Percentiles rank a stretch among this genome's conserved stretches.
phyloP scores from a whole-genome alignment of 2,888 invertebrate species.

The Seira musarum region DNA sequence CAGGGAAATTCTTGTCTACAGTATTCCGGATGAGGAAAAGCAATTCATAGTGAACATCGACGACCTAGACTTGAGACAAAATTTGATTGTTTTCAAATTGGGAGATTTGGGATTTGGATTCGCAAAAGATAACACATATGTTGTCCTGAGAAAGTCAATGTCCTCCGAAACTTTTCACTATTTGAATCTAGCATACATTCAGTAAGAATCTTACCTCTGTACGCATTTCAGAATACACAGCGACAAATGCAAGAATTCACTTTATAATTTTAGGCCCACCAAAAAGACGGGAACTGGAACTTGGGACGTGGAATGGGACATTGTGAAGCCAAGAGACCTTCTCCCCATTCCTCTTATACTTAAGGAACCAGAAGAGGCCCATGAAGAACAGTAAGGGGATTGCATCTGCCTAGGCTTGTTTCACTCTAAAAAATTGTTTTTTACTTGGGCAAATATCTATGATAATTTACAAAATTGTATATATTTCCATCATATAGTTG shows the following conservation, averaged over 20 bases:
- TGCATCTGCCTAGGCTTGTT: too few species aligned
- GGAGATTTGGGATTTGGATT: conserved; percentile 53
- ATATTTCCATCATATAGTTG: too few species aligned
- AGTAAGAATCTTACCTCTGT: conserved; percentile 21
- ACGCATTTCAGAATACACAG: background rate
- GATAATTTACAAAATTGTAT: too few species aligned
- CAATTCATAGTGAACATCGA: conserved; percentile 42
- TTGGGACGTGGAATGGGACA: conserved; percentile 34
- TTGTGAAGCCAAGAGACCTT: conserved; percentile 23
- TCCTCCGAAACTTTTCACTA: conserved; percentile 27
- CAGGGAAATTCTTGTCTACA: background rate
- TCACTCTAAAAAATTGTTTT: too few species aligned
- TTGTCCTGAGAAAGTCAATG: conserved; percentile 47
- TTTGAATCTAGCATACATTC: conserved; percentile 50
- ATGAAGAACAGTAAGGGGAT: too few species aligned
- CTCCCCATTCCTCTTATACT: conserved; percentile 30
- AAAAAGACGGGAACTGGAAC: too few species aligned
- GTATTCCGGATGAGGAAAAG: conserved; percentile 35
- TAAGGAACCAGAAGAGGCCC: conserved; percentile 11
- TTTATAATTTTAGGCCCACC: background rate
- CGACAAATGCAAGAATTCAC: background rate
- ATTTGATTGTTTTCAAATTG: conserved; percentile 41
- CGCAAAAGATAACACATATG: conserved; percentile 40
- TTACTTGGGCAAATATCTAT: too few species aligned
- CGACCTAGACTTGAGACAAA: conserved; percentile 37